A percentile compares a stretch with the other conserved stretches of the same genome.
Conservation (phyloP, 2,113 vertebrate species). For the Petaurus breviceps region DNA sequence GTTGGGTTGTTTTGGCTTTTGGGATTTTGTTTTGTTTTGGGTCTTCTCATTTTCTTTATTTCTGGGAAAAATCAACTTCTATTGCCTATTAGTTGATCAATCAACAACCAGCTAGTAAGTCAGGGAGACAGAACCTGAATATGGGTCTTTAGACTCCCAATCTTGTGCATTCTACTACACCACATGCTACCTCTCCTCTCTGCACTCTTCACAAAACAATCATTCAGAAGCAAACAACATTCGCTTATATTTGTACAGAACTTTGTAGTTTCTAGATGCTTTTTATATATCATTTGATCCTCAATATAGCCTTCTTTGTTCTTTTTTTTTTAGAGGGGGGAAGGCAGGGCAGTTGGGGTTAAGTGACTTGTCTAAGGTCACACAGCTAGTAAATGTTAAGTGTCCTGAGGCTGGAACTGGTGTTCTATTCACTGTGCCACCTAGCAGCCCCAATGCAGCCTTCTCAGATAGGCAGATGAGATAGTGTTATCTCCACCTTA, state of each 20-base stretch:
- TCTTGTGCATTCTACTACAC: neutral
- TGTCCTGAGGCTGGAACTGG: too few species aligned
- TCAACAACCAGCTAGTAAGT: neutral
- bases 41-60: too few species aligned
- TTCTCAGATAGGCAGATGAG: neutral
- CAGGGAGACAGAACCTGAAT: neutral
- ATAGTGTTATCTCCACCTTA: neutral
- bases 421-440: too few species aligned
- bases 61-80: too few species aligned
- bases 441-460: too few species aligned
- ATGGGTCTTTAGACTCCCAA: neutral
- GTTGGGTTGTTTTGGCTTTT: neutral
- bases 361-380: too few species aligned
- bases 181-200: neutral
- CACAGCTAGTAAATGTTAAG: too few species aligned
- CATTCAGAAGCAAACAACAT: neutral
- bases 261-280: neutral
- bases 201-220: neutral
- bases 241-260: neutral
- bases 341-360: too few species aligned
- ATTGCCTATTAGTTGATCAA: too few species aligned
- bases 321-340: too few species aligned
- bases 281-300: neutral
- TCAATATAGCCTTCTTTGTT: too few species aligned
- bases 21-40: too few species aligned